phyloP scores from a whole-genome alignment of 2,888 invertebrate genomes.

The Yponomeuta cagnagella region DNA sequence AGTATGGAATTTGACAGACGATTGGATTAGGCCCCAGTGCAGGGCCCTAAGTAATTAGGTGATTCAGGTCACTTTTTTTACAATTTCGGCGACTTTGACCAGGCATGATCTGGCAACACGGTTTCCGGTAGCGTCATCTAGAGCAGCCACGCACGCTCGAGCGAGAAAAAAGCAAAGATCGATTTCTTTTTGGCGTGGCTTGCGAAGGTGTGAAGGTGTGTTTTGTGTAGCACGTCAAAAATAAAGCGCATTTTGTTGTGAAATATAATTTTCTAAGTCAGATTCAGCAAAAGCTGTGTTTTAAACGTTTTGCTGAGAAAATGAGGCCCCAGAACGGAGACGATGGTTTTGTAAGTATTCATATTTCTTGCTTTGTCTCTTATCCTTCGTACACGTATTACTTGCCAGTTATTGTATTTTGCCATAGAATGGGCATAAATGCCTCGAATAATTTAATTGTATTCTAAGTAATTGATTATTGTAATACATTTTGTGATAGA shows the following conservation, averaged over 20 bases:
- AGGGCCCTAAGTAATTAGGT: no score
- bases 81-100: neutral
- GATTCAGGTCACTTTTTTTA: neutral
- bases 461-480: neutral
- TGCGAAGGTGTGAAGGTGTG: slow-evolving; percentile 28
- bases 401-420: no score
- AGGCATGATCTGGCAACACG: neutral
- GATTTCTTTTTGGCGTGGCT: slow-evolving; percentile 65
- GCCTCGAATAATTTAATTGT: neutral
- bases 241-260: slow-evolving; percentile 19
- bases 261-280: neutral
- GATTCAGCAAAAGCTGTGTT: neutral
- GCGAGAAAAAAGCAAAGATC: slow-evolving; percentile 15
- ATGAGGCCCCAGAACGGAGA: slow-evolving; percentile 71
- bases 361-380: neutral
- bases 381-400: no score
- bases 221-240: slow-evolving; percentile 24
- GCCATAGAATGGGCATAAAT: no score
- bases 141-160: neutral
- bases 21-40: no score
- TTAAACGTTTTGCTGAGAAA: slow-evolving; percentile 23
- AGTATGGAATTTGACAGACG: no score
- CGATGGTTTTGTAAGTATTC: slow-evolving; percentile 63
- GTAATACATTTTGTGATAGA: neutral
- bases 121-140: slow-evolving; percentile 17